Base-by-base conservation (phyloP, 2,888 invertebrate genomes). In the Euphydryas editha region DNA sequence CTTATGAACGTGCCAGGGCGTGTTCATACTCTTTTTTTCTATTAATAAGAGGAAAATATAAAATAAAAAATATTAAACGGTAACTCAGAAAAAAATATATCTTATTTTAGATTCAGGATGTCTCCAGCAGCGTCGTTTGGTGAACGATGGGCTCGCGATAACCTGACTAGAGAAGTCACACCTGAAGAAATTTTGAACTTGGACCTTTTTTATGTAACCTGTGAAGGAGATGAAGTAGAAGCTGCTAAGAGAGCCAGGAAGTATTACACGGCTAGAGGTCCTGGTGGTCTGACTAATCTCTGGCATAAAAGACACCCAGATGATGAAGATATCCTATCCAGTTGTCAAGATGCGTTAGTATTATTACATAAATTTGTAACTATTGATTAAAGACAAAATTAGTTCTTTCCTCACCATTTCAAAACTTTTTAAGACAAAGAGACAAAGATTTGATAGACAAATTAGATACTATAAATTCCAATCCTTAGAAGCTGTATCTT, bases 71-170 rank as follows among this genome's bases (percentile, higher is more conserved):
- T 15, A 11, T 39, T 39, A 1, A 30, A 30, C 30, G 6, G 5
- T 7, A 30, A 4, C 30, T 30, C 30, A 30, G 4, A 30, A 30
- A 30, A 7, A 30, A 30, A n/a, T 5, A 8, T 24, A 24, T 39
- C 10, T 1, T 39, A 15, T 67, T 61, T 7, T 80, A 87, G 87
- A 67, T 68, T 51, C 68, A 90, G 85, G 85, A 92, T 92, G 92
- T 83, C 87, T 71, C 83, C 83, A 78, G 92, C 92, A 92, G 92
- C 92, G 83, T 91, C 92, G 91, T 92, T 92, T 72, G 82, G 86
- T 44, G 83, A 88, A 82, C 92, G 92, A 91, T 92, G 92, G 92
- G 92, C 91, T 77, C 81, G 81, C 70, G 90, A 89, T 78, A 90
- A 92, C 83, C 86, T 92, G 68, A 81, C 83, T 62, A 81, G 88